Evolutionary conservation across 2,113 vertebrate genomes (phyloP).

Genomic region (Tylochromis polylepis): DNA sequence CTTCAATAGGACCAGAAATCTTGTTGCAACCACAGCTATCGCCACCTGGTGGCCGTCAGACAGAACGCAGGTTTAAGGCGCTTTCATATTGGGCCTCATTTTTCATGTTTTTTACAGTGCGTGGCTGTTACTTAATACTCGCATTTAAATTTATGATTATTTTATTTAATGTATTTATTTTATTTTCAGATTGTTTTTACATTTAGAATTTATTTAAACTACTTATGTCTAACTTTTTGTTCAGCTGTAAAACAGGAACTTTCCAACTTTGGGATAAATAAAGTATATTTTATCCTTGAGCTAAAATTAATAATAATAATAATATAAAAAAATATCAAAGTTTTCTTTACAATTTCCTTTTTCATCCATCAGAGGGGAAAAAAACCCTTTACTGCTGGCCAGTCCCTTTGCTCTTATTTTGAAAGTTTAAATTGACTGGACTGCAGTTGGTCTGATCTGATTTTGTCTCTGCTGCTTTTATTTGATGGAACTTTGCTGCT

Average conservation of each 20-base stretch:
- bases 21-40: neutral
- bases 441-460: neutral
- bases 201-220: neutral
- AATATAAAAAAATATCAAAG: neutral
- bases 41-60: neutral
- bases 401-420: neutral
- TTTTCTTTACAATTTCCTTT: neutral
- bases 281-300: neutral
- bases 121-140: neutral
- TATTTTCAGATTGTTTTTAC: neutral
- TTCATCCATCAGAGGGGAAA: neutral
- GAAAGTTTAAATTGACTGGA: accelerated
- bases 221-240: accelerated
- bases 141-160: accelerated
- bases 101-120: accelerated
- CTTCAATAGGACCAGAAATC: neutral
- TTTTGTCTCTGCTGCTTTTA: neutral
- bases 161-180: accelerated
- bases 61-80: neutral
- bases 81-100: neutral
- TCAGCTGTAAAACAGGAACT: neutral
- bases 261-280: neutral
- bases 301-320: no score
- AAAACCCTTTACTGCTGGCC: accelerated
- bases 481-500: neutral